phyloP scores from a whole-genome alignment of 2,888 invertebrate genomes.

The Cerastis rubricosa region DNA sequence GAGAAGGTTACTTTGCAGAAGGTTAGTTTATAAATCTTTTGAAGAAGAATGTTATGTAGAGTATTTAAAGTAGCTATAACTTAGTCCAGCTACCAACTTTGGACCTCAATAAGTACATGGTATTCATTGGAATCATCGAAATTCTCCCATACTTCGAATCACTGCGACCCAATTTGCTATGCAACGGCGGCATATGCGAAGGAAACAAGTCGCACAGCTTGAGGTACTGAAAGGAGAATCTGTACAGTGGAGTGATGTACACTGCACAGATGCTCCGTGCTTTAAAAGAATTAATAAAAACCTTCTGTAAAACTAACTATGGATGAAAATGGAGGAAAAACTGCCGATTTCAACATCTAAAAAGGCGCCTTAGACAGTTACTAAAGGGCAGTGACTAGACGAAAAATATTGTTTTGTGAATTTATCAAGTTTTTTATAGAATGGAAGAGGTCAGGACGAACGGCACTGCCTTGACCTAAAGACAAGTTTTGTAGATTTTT shows the following conservation, averaged over 20 bases:
- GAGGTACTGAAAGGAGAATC: neutral
- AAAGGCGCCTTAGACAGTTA: neutral
- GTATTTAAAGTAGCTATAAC: neutral
- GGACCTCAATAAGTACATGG: neutral
- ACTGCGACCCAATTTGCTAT: neutral
- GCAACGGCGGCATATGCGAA: neutral
- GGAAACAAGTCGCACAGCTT: neutral
- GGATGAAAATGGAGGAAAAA: neutral
- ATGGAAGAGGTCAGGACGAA: constrained; percentile 65
- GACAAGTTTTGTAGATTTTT: constrained; percentile 58
- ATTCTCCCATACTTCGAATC: neutral
- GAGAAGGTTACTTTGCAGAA: constrained; percentile 77
- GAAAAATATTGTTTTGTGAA: constrained; percentile 60
- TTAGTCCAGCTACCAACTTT: neutral
- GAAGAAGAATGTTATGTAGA: neutral
- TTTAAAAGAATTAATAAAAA: neutral
- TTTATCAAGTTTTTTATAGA: constrained; percentile 60
- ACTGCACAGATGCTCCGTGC: too few species aligned
- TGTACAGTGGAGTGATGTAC: too few species aligned
- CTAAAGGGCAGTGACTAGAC: constrained; percentile 62
- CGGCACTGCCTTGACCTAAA: constrained; percentile 73
- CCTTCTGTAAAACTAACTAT: neutral
- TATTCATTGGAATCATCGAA: neutral
- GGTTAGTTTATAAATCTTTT: constrained; percentile 71
- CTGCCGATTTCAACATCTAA: constrained; percentile 5